Base-by-base conservation (phyloP, 2,888 invertebrate genomes). In the Netelia fuscicornis region DNA sequence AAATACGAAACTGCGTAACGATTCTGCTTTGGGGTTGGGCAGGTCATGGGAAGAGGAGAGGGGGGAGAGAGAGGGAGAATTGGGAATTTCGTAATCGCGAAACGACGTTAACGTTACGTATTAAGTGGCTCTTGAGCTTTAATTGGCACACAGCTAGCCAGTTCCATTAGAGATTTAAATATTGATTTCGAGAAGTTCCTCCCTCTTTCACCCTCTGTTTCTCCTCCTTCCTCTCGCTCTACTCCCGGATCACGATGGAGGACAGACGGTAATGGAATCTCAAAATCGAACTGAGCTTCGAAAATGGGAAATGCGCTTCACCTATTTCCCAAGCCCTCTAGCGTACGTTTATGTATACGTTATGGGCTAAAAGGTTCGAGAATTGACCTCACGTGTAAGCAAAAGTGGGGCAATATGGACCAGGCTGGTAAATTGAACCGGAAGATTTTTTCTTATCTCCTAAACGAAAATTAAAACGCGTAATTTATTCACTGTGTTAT, bases 111-210 rank as follows among this genome's bases (percentile, higher is more conserved):
- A 70, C 81, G 71, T 76, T 82, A 75, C 80, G 84, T 84, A 85
- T 84, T 82, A 84, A 88, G 86, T 88, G 88, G 86, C 86, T 86
- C 86, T 80, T 82, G 72, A 82, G 77, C 72, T 72, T 62, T 80
- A 80, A 83, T 85, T 82, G 76, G 78, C 68, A 58, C 76, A 72
- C 54, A 82, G 79, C 25, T 71, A 74, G 72, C 81, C 86, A 85
- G 87, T 90, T 89, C 89, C 90, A 91, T 91, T 90, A 90, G 88
- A 87, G 89, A 92, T 92, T 92, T 91, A 92, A 92, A 92, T 92
- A 92, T 92, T 91, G 92, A 92, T 92, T 90, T 75, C 78, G 58
- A 25, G 58, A 67, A 68, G 68, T 2, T 11, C n/a, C 54, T 2
- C 48, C 62, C 30, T 17, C 25, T 2, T 25, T 75, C 48, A 0